Evolutionary conservation across 2,797 vertebrate species (phyloP).

Genomic region (Spheniscus humboldti): DNA sequence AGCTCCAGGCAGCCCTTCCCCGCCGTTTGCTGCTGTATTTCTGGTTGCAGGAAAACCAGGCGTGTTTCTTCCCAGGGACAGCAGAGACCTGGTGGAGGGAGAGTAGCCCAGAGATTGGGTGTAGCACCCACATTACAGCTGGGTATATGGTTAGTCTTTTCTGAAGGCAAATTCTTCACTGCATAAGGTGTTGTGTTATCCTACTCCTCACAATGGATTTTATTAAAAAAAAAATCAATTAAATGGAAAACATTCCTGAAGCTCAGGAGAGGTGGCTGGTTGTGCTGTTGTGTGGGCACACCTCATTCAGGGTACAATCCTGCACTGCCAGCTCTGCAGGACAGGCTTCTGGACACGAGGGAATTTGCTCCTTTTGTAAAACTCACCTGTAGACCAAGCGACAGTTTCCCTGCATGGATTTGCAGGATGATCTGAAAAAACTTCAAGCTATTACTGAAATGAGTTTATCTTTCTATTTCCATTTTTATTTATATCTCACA

Average conservation of each 20-base stretch:
- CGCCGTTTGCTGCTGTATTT: rapidly evolving
- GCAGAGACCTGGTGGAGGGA: neutral
- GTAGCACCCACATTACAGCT: neutral
- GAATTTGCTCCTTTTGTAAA: neutral
- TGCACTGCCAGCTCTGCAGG: neutral
- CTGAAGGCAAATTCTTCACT: no score
- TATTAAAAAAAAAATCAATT: neutral
- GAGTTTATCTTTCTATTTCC: neutral
- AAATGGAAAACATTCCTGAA: no score
- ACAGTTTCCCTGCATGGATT: neutral
- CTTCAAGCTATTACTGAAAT: neutral
- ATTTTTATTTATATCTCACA: neutral
- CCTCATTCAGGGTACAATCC: rapidly evolving
- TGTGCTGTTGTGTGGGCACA: neutral
- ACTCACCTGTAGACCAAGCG: neutral
- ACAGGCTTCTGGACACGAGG: neutral
- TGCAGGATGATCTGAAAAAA: neutral
- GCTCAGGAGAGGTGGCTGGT: neutral
- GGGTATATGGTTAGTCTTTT: neutral
- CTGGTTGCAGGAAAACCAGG: neutral
- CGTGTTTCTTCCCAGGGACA: neutral
- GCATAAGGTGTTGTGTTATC: neutral
- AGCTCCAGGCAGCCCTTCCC: neutral
- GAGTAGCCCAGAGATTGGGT: neutral
- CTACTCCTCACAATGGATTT: neutral